Percentiles rank a stretch among this genome's conserved stretches.
phyloP scores from a whole-genome alignment of 2,113 vertebrate genomes.

The Acanthisitta chloris region DNA sequence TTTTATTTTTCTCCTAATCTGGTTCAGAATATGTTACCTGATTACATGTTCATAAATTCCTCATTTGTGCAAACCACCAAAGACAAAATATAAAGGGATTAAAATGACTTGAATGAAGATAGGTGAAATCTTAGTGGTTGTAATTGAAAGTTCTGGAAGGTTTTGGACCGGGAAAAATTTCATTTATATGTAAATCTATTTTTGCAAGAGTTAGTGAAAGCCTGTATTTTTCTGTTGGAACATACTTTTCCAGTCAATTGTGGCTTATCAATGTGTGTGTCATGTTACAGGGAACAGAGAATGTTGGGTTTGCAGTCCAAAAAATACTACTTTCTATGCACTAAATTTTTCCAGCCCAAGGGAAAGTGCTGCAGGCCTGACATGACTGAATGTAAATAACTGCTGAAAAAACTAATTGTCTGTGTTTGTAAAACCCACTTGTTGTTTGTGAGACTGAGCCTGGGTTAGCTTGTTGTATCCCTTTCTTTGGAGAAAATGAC shows the following conservation, averaged over 20 bases:
- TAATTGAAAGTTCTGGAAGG: not conserved
- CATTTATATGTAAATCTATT: constrained; percentile 29
- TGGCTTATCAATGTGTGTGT: not conserved
- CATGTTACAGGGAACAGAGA: not conserved
- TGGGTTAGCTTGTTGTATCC: not conserved
- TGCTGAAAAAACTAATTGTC: not conserved
- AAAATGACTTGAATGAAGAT: not conserved
- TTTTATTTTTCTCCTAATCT: not conserved
- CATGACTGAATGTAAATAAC: not conserved
- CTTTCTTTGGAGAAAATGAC: not conserved
- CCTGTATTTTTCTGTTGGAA: not conserved
- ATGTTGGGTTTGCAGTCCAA: not conserved
- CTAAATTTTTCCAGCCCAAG: not conserved
- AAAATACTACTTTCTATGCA: not conserved
- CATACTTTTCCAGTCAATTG: not conserved
- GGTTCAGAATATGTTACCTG: not conserved
- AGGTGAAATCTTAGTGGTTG: not conserved
- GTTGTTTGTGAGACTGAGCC: not conserved
- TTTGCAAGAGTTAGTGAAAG: not conserved
- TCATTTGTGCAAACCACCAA: not conserved
- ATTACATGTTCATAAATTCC: not conserved
- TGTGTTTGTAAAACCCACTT: not conserved
- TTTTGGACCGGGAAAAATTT: not conserved
- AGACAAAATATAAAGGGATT: not conserved
- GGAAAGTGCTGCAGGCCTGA: not conserved